phyloP scores from a whole-genome alignment of 2,113 vertebrate genomes.

The Tauraco erythrolophus region DNA sequence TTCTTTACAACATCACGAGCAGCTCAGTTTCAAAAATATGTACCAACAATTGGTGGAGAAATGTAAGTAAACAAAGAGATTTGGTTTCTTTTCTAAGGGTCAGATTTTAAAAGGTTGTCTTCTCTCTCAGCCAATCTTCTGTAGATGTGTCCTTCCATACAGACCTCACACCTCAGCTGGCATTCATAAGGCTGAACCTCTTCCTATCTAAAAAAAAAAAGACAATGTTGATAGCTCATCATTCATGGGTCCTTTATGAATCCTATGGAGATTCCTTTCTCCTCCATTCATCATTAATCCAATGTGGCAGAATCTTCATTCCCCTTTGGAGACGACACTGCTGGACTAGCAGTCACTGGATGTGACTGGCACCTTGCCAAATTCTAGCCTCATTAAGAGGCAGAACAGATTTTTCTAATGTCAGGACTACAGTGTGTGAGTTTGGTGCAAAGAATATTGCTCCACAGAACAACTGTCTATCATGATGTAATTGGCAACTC shows the following conservation, averaged over 20 bases:
- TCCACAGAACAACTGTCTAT: background rate
- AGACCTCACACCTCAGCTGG: background rate
- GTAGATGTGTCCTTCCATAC: background rate
- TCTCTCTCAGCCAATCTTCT: background rate
- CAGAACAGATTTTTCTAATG: slow-evolving; percentile 34
- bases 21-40: background rate
- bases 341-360: background rate
- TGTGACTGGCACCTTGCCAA: background rate
- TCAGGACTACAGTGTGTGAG: background rate
- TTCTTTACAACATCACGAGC: background rate
- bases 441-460: background rate
- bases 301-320: background rate
- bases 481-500: background rate
- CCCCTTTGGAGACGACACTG: background rate
- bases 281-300: background rate
- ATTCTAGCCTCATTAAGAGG: background rate
- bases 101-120: background rate
- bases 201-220: background rate
- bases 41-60: background rate
- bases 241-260: background rate
- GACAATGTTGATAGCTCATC: background rate
- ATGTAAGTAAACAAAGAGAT: background rate
- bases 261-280: background rate
- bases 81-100: background rate
- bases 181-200: background rate